A percentile compares a stretch with the other conserved stretches of the same genome.
Evolutionary conservation across 2,888 invertebrate genomes (phyloP).

Genomic region (Troilus luridus): DNA sequence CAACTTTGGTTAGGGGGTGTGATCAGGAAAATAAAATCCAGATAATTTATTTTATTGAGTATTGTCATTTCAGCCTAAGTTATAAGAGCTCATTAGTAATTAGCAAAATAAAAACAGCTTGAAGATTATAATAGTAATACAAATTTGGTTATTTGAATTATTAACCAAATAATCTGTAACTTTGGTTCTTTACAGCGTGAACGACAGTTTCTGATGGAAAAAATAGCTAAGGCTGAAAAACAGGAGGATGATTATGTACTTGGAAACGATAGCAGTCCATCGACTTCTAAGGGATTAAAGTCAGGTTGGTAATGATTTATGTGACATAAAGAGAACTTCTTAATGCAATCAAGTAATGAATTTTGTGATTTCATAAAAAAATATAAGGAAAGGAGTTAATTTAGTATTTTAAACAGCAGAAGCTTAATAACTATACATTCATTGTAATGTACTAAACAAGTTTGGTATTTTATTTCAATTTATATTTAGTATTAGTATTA

Average conservation of each 20-base stretch:
- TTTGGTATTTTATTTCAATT: neutral
- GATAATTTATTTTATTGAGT: too few relatives aligned
- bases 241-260: neutral
- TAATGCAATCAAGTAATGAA: neutral
- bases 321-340: neutral
- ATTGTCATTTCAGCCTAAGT: too few relatives aligned
- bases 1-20: too few relatives aligned
- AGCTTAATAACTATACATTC: neutral
- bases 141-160: neutral
- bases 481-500: neutral
- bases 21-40: too few relatives aligned
- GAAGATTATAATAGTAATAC: too few relatives aligned
- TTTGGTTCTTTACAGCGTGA: constrained; percentile 30
- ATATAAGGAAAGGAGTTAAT: neutral
- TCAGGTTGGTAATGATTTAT: neutral
- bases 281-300: neutral
- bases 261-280: neutral
- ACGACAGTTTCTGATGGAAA: constrained; percentile 49
- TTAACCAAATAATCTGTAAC: neutral
- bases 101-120: too few relatives aligned
- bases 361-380: neutral
- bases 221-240: constrained; percentile 21
- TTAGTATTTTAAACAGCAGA: neutral
- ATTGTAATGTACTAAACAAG: neutral
- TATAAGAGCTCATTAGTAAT: too few relatives aligned